Conservation (phyloP, 2,888 invertebrate genomes). For the Acanthococcus lagerstroemiae region DNA sequence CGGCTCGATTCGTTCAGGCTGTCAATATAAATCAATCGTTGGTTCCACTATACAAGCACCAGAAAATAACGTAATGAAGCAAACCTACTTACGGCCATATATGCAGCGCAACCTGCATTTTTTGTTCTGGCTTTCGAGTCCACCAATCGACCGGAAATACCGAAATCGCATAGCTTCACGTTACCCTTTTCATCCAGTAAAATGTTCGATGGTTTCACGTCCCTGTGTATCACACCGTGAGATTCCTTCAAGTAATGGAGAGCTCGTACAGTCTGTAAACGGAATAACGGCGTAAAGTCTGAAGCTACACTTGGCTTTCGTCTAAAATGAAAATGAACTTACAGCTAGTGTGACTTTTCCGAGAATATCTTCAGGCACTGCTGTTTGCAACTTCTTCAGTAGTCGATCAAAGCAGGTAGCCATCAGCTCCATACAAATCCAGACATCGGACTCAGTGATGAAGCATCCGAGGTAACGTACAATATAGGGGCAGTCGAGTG, state of each 20-base stretch:
- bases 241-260: constrained; percentile 93
- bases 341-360: constrained; percentile 96
- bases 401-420: constrained; percentile 96
- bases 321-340: no score
- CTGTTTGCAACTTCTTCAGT: constrained; percentile 67
- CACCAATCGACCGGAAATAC: constrained; percentile 93
- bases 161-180: constrained; percentile 98
- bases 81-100: constrained; percentile 77
- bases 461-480: constrained; percentile 96
- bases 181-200: constrained; percentile 87
- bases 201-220: constrained; percentile 98
- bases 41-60: neutral
- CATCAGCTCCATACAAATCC: constrained; percentile 99
- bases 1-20: constrained; percentile 96
- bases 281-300: neutral
- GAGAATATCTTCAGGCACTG: constrained; percentile 92
- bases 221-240: constrained; percentile 94
- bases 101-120: constrained; percentile 96
- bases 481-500: constrained; percentile 92
- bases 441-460: constrained; percentile 93
- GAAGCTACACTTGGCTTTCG: neutral
- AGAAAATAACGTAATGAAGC: neutral
- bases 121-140: constrained; percentile 96
- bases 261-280: constrained; percentile 80
- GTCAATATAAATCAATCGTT: constrained; percentile 35